These are phyloP conservation scores for Clinocottus analis DNA, from an alignment of 2,113 vertebrate genomes.

Conservation along the genomic window DNA sequence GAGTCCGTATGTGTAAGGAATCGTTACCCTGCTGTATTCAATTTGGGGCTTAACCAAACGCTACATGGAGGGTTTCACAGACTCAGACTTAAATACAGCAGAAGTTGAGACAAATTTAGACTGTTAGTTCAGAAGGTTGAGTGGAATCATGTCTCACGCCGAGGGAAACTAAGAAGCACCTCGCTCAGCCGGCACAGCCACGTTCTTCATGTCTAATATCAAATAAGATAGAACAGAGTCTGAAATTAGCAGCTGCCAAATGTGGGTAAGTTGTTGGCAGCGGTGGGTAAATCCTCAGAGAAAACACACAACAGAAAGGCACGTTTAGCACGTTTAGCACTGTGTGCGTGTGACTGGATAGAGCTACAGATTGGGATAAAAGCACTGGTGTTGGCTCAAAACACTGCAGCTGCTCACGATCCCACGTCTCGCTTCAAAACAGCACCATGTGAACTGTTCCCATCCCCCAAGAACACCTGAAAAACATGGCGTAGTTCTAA, in stretches of 20 bases:
- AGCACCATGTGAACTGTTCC: neutral
- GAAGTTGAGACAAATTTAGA: neutral
- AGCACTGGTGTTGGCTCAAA: neutral
- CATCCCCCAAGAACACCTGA: too few species aligned
- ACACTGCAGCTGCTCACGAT: neutral
- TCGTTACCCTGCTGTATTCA: neutral
- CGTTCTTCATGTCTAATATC: slow-evolving; percentile 24
- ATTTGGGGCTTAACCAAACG: slow-evolving; percentile 6
- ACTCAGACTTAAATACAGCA: neutral
- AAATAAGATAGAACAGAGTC: neutral
- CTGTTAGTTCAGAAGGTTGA: neutral
- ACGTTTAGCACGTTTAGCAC: too few species aligned
- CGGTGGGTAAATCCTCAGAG: too few species aligned
- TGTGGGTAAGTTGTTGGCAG: too few species aligned
- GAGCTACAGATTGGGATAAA: neutral
- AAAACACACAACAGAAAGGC: neutral
- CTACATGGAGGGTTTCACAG: neutral
- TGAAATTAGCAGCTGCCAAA: neutral
- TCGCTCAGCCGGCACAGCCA: neutral
- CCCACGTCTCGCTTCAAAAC: neutral
- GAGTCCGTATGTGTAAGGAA: neutral
- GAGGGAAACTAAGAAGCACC: neutral
- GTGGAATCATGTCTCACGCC: neutral
- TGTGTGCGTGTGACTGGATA: neutral
- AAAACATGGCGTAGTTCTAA: too few species aligned